Evolutionary conservation across 2,113 vertebrate species (phyloP).

Genomic region (Oncorhynchus nerka): DNA sequence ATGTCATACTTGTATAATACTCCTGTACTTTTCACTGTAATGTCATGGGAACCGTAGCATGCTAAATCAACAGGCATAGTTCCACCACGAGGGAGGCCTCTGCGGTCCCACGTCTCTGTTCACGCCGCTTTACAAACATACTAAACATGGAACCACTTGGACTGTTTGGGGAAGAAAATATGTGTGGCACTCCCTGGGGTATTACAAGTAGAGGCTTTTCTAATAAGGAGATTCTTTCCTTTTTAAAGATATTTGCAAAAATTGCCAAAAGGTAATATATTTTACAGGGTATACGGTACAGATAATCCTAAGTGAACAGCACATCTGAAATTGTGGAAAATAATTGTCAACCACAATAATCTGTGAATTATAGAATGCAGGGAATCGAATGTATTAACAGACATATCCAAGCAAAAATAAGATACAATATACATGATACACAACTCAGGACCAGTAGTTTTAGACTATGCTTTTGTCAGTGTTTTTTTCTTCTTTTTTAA

Average conservation of each 20-base stretch:
- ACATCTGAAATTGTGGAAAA: not conserved
- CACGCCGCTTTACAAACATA: not conserved
- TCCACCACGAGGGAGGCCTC: not conserved
- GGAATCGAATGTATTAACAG: not conserved
- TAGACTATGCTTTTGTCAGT: not conserved
- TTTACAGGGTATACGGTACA: not conserved
- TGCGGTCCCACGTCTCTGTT: slow-evolving; percentile 9
- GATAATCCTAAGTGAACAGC: not conserved
- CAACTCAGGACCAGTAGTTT: no score
- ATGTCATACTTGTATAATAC: no score
- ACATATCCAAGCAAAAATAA: not conserved
- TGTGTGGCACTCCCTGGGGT: not conserved
- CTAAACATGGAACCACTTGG: slow-evolving; percentile 7
- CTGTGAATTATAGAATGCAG: not conserved
- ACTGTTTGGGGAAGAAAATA: not conserved
- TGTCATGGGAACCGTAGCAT: not conserved
- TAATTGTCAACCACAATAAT: not conserved
- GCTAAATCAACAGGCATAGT: not conserved
- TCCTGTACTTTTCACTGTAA: not conserved
- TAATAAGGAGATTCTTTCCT: not conserved
- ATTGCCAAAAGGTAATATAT: not conserved
- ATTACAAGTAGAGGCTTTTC: not conserved
- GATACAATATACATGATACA: no score
- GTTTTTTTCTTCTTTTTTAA: no score
- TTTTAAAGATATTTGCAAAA: not conserved